A percentile compares a stretch with the other conserved stretches of the same genome.
Conservation (phyloP, 2,888 invertebrate species). For the Agrochola lota region DNA sequence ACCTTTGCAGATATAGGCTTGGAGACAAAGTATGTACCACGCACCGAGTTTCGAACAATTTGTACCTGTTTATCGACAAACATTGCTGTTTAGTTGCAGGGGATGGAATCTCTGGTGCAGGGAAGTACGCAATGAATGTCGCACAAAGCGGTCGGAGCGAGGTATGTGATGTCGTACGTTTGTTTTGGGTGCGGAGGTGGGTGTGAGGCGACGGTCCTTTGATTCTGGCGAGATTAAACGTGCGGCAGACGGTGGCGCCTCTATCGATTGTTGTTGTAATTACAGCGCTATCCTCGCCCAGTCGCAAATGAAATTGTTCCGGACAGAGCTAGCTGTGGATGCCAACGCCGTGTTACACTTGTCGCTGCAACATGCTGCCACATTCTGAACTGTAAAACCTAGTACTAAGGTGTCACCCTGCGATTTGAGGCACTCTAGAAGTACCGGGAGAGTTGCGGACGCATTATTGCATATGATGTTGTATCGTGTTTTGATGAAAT, state of each 20-base stretch:
- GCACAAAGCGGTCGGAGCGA: constrained; percentile 32
- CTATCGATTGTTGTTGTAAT: constrained; percentile 91
- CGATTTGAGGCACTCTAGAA: constrained; percentile 38
- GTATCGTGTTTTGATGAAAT: constrained; percentile 77
- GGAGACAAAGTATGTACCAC: constrained; percentile 86
- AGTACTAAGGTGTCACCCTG: constrained; percentile 63
- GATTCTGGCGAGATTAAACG: constrained; percentile 90
- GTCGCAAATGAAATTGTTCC: constrained; percentile 91
- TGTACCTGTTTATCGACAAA: constrained; percentile 46
- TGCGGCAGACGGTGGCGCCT: constrained; percentile 91
- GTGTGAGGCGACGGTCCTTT: constrained; percentile 89
- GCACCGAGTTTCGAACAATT: constrained; percentile 76
- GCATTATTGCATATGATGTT: constrained; percentile 75
- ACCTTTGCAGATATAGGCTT: constrained; percentile 86
- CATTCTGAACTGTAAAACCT: constrained; percentile 78
- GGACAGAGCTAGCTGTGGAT: constrained; percentile 88
- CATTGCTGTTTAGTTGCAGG: constrained; percentile 70
- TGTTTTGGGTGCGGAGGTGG: constrained; percentile 79
- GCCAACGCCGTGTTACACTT: constrained; percentile 85
- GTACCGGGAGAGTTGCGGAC: constrained; percentile 57
- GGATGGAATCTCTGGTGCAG: constrained; percentile 1
- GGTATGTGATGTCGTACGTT: constrained; percentile 67
- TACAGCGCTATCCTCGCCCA: constrained; percentile 90
- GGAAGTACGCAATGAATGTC: constrained; percentile 71
- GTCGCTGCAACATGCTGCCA: constrained; percentile 71